Evolutionary conservation across 2,797 vertebrate genomes (phyloP), one percentile per base, ranked within the genome.

Genomic region (Bradypus variegatus): DNA sequence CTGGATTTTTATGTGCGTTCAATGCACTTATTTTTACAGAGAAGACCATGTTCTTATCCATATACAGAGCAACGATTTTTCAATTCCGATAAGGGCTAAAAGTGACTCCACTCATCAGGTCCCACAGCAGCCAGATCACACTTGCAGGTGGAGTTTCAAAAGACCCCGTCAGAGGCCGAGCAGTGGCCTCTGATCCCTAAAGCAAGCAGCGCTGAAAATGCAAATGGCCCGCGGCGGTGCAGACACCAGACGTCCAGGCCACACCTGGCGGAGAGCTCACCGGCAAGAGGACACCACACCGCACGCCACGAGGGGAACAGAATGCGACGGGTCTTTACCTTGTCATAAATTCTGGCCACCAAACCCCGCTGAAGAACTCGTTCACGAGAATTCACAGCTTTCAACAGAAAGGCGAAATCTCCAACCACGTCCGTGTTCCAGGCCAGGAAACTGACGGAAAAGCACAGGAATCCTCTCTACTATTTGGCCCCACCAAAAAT

Each of bases 341-440:
- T 97, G 36, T 92, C 72, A 92, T 97, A 96, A 86, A 97, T 97
- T 69, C 97, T 95, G 93, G 96, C 94, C 70, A 97, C 95, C 72
- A 97, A 94, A 79, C 96, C 92, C 41, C 91, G 55, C 90, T 97
- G 97, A 69, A 97, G 96, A 79, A 97, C 95, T 45, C 97, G 97
- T 95, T 97, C 97, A 33, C 90, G 94, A 94, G 97, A 97, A 91
- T 91, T 93, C 77, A 97, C 92, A 16, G 97, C 97, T 95, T 97
- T 97, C 81, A 97, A 77, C 60, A 97, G 95, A 93, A 97, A 97
- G 87, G 92, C 70, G 41, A 97, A 82, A 50, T 95, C 94, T 75
- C 95, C 94, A 6, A 97, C 96, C 27, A 92, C 94, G 72, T 97
- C 96, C 58, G 25, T 36, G 60, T 85, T 95, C 75, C 97, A 96